phyloP scores from a whole-genome alignment of 2,113 vertebrate genomes.

The human region DNA sequence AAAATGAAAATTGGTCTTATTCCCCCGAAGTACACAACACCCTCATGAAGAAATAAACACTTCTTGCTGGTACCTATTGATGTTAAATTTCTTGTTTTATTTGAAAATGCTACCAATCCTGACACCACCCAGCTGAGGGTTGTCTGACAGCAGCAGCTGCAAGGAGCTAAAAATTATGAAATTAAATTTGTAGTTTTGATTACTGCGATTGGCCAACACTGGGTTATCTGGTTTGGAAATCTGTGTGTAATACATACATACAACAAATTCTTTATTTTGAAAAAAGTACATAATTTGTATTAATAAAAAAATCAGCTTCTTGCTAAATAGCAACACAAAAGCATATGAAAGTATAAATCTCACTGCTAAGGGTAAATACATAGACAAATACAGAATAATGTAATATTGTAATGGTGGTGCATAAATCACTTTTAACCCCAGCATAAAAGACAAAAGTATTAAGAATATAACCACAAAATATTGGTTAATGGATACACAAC shows the following conservation, averaged over 20 bases:
- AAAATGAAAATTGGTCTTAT: not conserved
- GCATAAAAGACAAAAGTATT: not conserved
- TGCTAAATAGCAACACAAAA: not conserved
- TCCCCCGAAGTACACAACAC: not conserved
- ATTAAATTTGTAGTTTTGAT: not conserved
- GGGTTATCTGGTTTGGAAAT: slow-evolving; percentile 17
- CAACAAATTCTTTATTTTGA: not conserved
- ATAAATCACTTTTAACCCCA: not conserved
- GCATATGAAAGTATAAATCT: not conserved
- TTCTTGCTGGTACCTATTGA: not conserved
- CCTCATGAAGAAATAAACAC: not conserved
- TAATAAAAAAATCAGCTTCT: not conserved
- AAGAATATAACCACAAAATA: not conserved
- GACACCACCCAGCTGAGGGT: not conserved
- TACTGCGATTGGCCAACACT: not conserved
- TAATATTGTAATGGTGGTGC: not conserved
- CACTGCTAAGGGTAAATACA: not conserved
- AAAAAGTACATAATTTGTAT: not conserved
- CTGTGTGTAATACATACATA: not conserved
- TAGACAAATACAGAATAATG: not conserved
- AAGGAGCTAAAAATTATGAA: not conserved
- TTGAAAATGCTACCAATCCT: not conserved
- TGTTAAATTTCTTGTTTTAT: not conserved
- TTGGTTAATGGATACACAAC: not conserved
- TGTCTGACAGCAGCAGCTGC: not conserved